Evolutionary conservation across 2,797 vertebrate genomes (phyloP).

Genomic region (Anomalospiza imberbis): DNA sequence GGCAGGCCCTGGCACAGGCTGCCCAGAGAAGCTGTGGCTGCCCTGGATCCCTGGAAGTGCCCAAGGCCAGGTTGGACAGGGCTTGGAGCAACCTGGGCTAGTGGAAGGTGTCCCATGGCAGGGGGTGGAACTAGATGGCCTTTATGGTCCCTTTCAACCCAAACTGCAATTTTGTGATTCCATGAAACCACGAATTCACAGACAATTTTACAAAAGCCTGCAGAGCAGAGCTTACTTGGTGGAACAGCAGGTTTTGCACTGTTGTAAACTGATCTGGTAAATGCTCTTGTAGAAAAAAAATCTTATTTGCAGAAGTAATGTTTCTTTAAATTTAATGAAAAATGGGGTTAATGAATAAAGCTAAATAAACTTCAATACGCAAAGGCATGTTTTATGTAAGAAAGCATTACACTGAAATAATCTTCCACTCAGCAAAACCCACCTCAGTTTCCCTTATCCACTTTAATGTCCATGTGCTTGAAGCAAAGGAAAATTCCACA

Average conservation of each 20-base stretch:
- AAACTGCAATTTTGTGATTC: not conserved
- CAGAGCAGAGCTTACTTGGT: not conserved
- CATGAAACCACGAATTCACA: not conserved
- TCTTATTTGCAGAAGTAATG: not conserved
- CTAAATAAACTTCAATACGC: not conserved
- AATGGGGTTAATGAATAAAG: not conserved
- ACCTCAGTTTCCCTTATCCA: not conserved
- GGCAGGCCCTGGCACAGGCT: not conserved
- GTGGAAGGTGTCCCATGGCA: not conserved
- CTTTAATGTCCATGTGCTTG: not conserved
- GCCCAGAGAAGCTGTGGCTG: not conserved
- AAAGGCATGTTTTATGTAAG: not conserved
- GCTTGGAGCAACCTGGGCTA: rapidly evolving
- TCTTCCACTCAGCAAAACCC: not conserved
- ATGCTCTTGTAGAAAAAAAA: not conserved
- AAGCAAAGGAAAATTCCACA: not conserved
- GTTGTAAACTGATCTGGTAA: not conserved
- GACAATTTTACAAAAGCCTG: not conserved
- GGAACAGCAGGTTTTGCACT: not conserved
- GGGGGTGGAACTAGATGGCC: rapidly evolving
- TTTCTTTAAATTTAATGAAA: not conserved
- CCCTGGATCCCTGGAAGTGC: not conserved
- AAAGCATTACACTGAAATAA: not conserved
- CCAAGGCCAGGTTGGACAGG: rapidly evolving
- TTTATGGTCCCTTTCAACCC: not conserved